Percentiles rank a stretch among this genome's conserved stretches.
Conservation (phyloP, 2,113 vertebrate genomes). For the Nanorana parkeri region DNA sequence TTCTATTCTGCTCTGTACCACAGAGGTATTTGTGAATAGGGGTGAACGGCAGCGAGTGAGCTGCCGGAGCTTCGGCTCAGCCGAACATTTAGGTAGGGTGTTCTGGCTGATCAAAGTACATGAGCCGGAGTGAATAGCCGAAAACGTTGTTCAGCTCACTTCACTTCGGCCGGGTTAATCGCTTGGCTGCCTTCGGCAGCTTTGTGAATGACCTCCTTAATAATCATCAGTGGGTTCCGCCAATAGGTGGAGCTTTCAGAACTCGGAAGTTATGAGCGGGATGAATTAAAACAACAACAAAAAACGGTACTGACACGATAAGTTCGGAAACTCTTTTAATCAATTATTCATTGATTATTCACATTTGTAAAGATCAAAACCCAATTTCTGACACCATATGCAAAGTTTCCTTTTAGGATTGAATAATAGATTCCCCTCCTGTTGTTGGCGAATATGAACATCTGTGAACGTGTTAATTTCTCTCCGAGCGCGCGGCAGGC, state of each 20-base stretch:
- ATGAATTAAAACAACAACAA: slow-evolving; percentile 52
- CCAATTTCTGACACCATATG: slow-evolving; percentile 70
- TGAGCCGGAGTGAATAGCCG: no score
- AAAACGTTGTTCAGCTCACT: no score
- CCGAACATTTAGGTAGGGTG: no score
- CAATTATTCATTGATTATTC: slow-evolving; percentile 90
- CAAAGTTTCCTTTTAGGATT: slow-evolving; percentile 67
- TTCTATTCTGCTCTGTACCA: no score
- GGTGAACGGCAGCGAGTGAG: no score
- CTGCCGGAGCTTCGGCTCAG: no score
- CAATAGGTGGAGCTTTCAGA: slow-evolving; percentile 45
- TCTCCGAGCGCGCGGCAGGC: slow-evolving; percentile 59
- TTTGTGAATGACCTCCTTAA: slow-evolving; percentile 16
- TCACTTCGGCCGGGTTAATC: no score
- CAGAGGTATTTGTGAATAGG: no score
- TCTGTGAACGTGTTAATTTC: slow-evolving; percentile 66
- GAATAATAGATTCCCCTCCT: slow-evolving; percentile 68
- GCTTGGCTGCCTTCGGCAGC: no score
- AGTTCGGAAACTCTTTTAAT: slow-evolving; percentile 74
- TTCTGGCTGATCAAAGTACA: no score
- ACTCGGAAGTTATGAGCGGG: slow-evolving; percentile 2
- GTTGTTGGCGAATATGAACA: slow-evolving; percentile 67
- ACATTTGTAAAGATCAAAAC: slow-evolving; percentile 83
- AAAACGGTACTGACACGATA: slow-evolving; percentile 34
- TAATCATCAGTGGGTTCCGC: background rate